Percentiles rank a stretch among this genome's conserved stretches.
phyloP scores from a whole-genome alignment of 2,797 vertebrate species.

The Argyrosomus regius region DNA sequence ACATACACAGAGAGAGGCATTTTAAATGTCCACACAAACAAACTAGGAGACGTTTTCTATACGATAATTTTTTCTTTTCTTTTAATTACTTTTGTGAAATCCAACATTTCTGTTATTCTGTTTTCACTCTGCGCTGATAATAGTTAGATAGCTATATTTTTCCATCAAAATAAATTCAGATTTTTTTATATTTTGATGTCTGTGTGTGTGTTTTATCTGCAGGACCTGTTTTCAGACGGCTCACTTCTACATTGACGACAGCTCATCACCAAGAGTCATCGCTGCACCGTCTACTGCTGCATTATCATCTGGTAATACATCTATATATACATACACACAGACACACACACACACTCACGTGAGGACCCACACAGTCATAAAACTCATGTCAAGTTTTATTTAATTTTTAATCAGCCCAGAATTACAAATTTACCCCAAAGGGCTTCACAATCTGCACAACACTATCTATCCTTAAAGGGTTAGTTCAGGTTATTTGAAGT shows the following conservation, averaged over 20 bases:
- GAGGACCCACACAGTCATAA: not conserved
- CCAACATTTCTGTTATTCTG: not conserved
- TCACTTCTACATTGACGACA: constrained; percentile 97
- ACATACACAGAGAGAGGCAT: no score
- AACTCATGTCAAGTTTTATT: no score
- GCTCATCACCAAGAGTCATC: constrained; percentile 92
- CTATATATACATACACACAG: not conserved
- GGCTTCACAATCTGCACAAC: no score
- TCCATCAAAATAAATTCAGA: not conserved
- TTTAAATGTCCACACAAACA: not conserved
- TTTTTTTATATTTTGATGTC: not conserved
- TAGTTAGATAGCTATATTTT: not conserved
- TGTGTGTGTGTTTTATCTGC: constrained; percentile 23
- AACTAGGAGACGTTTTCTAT: not conserved
- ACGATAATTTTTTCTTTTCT: not conserved
- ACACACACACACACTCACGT: not conserved
- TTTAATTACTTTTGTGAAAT: not conserved
- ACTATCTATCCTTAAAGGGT: no score
- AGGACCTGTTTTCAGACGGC: constrained; percentile 99
- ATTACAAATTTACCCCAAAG: no score
- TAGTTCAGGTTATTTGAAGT: no score
- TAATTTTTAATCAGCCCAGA: no score
- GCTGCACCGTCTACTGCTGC: constrained; percentile 83
- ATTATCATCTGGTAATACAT: constrained; percentile 88
- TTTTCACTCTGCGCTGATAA: no score